Evolutionary conservation across 2,113 vertebrate genomes (phyloP).

Genomic region (Daphoenositta chrysoptera): DNA sequence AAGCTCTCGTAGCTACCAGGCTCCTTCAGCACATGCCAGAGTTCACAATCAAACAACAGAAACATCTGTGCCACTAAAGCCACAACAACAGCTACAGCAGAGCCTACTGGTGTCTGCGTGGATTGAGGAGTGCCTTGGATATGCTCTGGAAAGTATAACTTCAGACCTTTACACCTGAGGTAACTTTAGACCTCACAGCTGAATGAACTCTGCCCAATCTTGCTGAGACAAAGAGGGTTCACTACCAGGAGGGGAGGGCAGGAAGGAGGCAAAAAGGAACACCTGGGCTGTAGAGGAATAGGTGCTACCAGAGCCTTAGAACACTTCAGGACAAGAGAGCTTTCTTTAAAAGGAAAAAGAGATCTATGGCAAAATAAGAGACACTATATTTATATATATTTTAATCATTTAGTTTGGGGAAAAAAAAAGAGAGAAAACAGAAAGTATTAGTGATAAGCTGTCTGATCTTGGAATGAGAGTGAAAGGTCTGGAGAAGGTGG

Average conservation of each 20-base stretch:
- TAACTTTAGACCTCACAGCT: background rate
- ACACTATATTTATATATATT: background rate
- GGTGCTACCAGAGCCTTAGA: background rate
- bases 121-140: background rate
- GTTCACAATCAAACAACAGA: background rate
- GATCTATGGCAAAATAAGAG: background rate
- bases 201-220: background rate
- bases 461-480: background rate
- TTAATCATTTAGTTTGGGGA: background rate
- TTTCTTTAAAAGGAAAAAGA: background rate
- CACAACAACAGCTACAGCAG: background rate
- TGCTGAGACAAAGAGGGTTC: background rate
- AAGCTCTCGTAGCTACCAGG: background rate
- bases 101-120: background rate
- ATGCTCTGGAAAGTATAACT: background rate
- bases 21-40: background rate
- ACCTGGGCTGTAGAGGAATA: background rate
- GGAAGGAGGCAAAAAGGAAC: background rate
- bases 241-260: background rate
- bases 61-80: background rate
- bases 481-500: background rate
- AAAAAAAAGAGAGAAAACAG: rapidly evolving
- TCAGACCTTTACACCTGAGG: background rate
- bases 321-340: background rate
- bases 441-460: background rate